These are phyloP conservation scores for Lasioglossum zephyrum DNA, from an alignment of 2,888 invertebrate species.

Conservation along the genomic window DNA sequence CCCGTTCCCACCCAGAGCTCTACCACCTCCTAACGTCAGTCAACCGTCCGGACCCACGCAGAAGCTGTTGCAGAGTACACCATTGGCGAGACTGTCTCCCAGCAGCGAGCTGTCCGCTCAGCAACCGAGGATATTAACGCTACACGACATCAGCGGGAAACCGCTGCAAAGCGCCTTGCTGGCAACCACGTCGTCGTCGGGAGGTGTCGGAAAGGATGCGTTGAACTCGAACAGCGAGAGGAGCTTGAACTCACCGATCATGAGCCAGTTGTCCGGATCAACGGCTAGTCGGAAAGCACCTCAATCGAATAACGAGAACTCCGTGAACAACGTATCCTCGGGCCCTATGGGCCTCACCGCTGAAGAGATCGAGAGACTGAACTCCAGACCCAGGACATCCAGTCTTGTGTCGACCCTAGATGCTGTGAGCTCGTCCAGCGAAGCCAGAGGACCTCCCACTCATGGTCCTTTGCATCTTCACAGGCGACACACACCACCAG, in stretches of 20 bases:
- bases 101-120: slow-evolving; percentile 96
- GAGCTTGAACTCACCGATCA: slow-evolving; percentile 95
- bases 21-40: slow-evolving; percentile 88
- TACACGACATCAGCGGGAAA: slow-evolving; percentile 97
- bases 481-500: slow-evolving; percentile 87
- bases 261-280: slow-evolving; percentile 95
- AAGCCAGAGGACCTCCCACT: slow-evolving; percentile 89
- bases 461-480: slow-evolving; percentile 90
- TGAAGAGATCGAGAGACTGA: slow-evolving; percentile 96
- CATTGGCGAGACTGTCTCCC: slow-evolving; percentile 94
- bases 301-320: slow-evolving; percentile 87
- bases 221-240: slow-evolving; percentile 96
- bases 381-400: slow-evolving; percentile 94
- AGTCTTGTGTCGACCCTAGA: slow-evolving; percentile 96
- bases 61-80: slow-evolving; percentile 94
- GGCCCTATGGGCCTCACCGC: slow-evolving; percentile 94
- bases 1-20: slow-evolving; percentile 90
- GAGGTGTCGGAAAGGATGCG: slow-evolving; percentile 94
- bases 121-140: slow-evolving; percentile 95
- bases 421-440: slow-evolving; percentile 96
- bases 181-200: slow-evolving; percentile 95
- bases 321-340: slow-evolving; percentile 87
- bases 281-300: slow-evolving; percentile 91
- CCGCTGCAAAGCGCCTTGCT: slow-evolving; percentile 95
- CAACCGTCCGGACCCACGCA: slow-evolving; percentile 87